Base-by-base conservation (phyloP, 92 coral and sea anemone genomes). In the Parazoanthus swiftii region DNA sequence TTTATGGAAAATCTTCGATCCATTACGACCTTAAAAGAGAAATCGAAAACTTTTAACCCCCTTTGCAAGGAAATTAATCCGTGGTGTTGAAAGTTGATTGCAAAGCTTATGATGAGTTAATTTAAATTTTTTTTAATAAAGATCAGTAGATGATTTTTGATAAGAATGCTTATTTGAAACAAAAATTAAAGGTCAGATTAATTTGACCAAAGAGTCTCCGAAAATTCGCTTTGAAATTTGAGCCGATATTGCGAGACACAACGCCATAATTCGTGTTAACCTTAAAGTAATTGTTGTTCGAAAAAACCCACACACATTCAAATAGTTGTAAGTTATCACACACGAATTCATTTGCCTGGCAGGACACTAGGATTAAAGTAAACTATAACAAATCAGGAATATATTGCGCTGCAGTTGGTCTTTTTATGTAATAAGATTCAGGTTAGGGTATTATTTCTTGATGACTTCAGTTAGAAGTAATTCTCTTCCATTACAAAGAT, bases 1-100 rank as follows among this genome's bases (percentile, higher is more conserved):
- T 94, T 94, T 91, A 94, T 94, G 76, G 67, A 75, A 89, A 92
- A 92, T 85, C 89, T 88, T 80, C 81, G 89, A 89, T 85, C 93
- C 90, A 85, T 91, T 91, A 83, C 90, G 88, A 78, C 80, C 90
- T 75, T 74, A 81, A 86, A 90, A 85, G 88, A 81, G 80, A 65
- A 86, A 46, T 80, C 88, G 85, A 89, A 86, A 81, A 85, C 81
- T 77, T 51, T 72, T 59, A 76, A 79, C 48, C 72, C 76, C 67
- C 77, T 89, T 72, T 18, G 88, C 90, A 86, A 81, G 74, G 77
- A 71, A 89, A 56, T 65, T n/a, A 82, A 85, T 76, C 86, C 72
- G n/a, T 84, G 65, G 79, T 72, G 77, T 84, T 84, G 87, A 84
- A 81, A 81, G 85, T 81, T 76, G 72, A 54, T 70, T 44, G 58